Evolutionary conservation across 1,140 invertebrate species (phyloP).

Genomic region (Procambarus clarkii): DNA sequence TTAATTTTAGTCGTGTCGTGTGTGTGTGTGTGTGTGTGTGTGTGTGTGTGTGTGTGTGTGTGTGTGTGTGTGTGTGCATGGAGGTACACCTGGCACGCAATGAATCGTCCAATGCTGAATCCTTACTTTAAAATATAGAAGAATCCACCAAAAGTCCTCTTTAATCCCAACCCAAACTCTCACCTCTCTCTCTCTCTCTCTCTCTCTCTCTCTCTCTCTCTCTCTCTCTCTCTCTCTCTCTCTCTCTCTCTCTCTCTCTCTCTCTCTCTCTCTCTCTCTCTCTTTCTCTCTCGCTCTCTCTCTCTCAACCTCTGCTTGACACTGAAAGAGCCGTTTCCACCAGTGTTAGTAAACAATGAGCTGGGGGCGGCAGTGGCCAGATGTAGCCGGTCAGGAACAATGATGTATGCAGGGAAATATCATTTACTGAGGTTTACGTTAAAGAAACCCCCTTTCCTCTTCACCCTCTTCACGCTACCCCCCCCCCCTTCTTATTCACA

Average conservation of each 20-base stretch:
- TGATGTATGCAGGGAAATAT: too few species aligned
- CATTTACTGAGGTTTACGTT: too few species aligned
- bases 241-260: conserved; percentile 19
- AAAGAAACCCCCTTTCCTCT: too few species aligned
- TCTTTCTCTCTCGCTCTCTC: too few species aligned
- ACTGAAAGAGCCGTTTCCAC: not conserved
- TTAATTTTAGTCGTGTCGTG: too few species aligned
- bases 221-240: conserved; percentile 14
- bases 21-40: not conserved
- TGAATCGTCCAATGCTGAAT: not conserved
- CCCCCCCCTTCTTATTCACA: too few species aligned
- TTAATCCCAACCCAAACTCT: not conserved
- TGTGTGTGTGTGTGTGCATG: conserved; percentile 14
- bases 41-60: not conserved
- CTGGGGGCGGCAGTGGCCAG: too few species aligned
- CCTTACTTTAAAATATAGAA: not conserved
- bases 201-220: not conserved
- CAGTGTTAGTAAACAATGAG: not conserved
- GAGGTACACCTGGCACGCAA: not conserved
- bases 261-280: conserved; percentile 32
- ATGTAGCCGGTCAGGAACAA: too few species aligned
- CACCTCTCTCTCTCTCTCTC: not conserved
- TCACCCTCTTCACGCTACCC: too few species aligned
- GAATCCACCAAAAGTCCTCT: not conserved
- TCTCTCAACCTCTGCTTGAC: not conserved